These are phyloP conservation scores for Halcyon chelicuti DNA, from an alignment of 2,797 vertebrate genomes.

Conservation along the genomic window DNA sequence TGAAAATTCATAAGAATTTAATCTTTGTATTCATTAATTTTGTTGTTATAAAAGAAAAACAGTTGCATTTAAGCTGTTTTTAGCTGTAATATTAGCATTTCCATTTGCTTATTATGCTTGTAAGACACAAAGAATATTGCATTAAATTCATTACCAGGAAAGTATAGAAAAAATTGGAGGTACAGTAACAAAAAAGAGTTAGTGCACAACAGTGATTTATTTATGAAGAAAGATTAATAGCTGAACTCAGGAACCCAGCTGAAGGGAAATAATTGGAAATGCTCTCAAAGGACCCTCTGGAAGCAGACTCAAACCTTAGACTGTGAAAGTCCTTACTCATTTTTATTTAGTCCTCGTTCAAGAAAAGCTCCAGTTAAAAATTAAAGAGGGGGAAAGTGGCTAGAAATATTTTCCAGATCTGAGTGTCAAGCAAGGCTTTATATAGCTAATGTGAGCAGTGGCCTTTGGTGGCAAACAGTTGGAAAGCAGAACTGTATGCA, in stretches of 20 bases:
- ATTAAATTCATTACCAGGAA: neutral
- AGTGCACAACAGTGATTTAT: conserved; percentile 12
- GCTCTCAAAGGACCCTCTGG: conserved; percentile 2
- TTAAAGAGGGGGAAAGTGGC: neutral
- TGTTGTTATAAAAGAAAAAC: neutral
- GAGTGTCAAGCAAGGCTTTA: neutral
- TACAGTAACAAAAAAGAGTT: neutral
- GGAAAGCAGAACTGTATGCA: neutral
- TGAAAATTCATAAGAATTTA: neutral
- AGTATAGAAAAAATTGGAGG: neutral
- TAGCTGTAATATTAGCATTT: conserved; percentile 3
- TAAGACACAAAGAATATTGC: neutral
- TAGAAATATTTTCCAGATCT: conserved; percentile 22
- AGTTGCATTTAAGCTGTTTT: conserved; percentile 7
- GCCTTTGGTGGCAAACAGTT: neutral
- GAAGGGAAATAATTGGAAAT: conserved; percentile 43
- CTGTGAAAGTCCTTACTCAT: neutral
- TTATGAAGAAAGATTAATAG: conserved; percentile 28
- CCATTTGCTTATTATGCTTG: neutral
- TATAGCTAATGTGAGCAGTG: neutral
- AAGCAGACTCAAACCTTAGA: neutral
- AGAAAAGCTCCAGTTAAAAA: conserved; percentile 33
- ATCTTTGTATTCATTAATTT: neutral
- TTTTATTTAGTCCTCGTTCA: conserved; percentile 32
- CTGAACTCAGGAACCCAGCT: conserved; percentile 5